These are phyloP conservation scores for Crioceris asparagi DNA, from an alignment of 2,888 invertebrate genomes.

Conservation along the genomic window DNA sequence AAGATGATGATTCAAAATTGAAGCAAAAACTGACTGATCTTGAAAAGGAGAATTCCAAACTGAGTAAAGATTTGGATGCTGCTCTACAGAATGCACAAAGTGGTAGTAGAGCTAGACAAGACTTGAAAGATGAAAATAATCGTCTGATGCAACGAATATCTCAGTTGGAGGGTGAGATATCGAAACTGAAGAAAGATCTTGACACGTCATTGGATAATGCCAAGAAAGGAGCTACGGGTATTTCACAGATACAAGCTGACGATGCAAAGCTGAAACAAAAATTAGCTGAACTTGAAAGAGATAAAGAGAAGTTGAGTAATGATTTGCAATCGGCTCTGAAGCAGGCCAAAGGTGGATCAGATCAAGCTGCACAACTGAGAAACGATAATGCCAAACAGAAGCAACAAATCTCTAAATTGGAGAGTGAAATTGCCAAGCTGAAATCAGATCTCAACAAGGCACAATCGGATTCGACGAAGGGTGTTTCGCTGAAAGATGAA, in stretches of 20 bases:
- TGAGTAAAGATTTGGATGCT: slow-evolving; percentile 17
- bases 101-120: background rate
- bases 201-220: slow-evolving; percentile 14
- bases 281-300: slow-evolving; percentile 21
- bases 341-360: slow-evolving; percentile 10
- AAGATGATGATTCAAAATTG: slow-evolving; percentile 13
- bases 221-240: slow-evolving; percentile 9
- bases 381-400: slow-evolving; percentile 20
- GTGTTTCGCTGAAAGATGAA: slow-evolving; percentile 14
- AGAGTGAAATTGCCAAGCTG: slow-evolving; percentile 16
- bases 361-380: slow-evolving; percentile 11
- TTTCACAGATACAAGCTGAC: slow-evolving; percentile 17
- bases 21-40: slow-evolving; percentile 16
- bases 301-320: slow-evolving; percentile 14
- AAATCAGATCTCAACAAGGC: slow-evolving; percentile 13
- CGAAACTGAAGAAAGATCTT: slow-evolving; percentile 15
- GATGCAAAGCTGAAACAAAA: slow-evolving; percentile 21
- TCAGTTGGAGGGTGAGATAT: slow-evolving; percentile 14
- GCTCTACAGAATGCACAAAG: slow-evolving; percentile 12
- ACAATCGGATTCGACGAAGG: slow-evolving; percentile 14
- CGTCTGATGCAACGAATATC: slow-evolving; percentile 16
- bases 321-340: slow-evolving; percentile 15
- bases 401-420: slow-evolving; percentile 15
- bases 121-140: slow-evolving; percentile 11
- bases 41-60: slow-evolving; percentile 17